These are phyloP conservation scores for Paramuricea clavata DNA, from an alignment of 92 coral and sea anemone species.

Conservation along the genomic window DNA sequence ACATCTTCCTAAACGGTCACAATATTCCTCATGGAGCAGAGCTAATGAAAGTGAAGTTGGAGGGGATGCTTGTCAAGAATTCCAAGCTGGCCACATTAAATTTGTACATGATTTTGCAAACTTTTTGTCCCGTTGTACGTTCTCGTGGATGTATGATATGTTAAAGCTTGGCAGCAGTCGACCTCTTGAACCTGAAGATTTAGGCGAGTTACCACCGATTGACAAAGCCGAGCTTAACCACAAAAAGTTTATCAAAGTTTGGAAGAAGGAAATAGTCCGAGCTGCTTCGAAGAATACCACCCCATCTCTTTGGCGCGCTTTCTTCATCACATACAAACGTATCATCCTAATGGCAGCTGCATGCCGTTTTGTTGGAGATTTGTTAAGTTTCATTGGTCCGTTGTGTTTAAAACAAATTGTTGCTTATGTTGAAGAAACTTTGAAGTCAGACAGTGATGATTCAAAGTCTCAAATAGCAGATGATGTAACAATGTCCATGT, in stretches of 20 bases:
- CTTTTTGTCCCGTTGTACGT: conserved; percentile 27
- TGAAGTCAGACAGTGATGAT: neutral
- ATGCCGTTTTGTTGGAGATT: conserved; percentile 27
- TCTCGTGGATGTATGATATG: conserved; percentile 15
- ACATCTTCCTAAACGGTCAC: conserved; percentile 9
- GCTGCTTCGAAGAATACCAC: conserved; percentile 14
- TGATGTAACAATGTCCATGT: neutral
- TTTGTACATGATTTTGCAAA: conserved; percentile 39
- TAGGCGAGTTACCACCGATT: conserved; percentile 27
- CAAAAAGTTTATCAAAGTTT: neutral
- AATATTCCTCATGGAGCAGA: neutral
- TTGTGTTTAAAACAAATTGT: conserved; percentile 37
- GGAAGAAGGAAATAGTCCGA: conserved; percentile 31
- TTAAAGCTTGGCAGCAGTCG: conserved; percentile 36
- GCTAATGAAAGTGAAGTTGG: neutral
- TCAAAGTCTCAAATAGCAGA: neutral
- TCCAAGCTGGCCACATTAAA: conserved; percentile 28
- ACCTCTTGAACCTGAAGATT: conserved; percentile 39
- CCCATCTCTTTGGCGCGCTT: conserved; percentile 38
- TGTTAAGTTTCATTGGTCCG: conserved; percentile 45
- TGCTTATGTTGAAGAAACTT: conserved; percentile 22
- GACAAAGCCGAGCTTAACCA: conserved; percentile 31
- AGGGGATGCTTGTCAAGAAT: conserved; percentile 4
- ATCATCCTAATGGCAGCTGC: conserved; percentile 4
- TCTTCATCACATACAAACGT: neutral